These are phyloP conservation scores for Perca fluviatilis DNA, from an alignment of 2,113 vertebrate genomes.

Conservation along the genomic window DNA sequence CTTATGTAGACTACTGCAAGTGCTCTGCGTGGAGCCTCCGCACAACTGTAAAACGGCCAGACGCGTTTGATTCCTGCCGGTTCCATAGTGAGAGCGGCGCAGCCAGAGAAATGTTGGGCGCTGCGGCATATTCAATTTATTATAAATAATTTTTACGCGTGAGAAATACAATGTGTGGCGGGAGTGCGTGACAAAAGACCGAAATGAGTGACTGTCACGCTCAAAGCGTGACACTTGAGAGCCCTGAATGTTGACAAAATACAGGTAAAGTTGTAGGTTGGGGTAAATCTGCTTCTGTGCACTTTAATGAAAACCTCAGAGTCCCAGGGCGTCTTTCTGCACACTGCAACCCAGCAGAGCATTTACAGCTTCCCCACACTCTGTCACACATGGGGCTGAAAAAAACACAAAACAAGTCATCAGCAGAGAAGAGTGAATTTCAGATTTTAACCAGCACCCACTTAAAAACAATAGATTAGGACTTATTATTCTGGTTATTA, in stretches of 20 bases:
- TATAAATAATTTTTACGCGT: too few relatives aligned
- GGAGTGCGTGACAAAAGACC: too few relatives aligned
- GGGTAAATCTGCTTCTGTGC: background rate
- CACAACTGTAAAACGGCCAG: too few relatives aligned
- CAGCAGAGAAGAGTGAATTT: background rate
- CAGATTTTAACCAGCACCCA: background rate
- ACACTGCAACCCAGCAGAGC: conserved; percentile 58
- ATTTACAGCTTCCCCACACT: conserved; percentile 75
- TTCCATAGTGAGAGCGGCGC: too few relatives aligned
- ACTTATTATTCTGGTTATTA: conserved; percentile 27
- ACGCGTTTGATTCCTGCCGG: too few relatives aligned
- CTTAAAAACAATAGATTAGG: background rate
- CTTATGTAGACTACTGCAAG: too few relatives aligned
- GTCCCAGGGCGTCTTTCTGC: conserved; percentile 56
- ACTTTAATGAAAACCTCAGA: background rate
- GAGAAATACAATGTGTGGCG: too few relatives aligned
- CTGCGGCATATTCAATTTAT: too few relatives aligned
- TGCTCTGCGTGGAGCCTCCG: too few relatives aligned
- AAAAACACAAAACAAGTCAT: background rate
- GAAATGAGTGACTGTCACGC: too few relatives aligned
- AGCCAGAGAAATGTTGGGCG: too few relatives aligned
- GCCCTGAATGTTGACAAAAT: background rate
- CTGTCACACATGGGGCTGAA: conserved; percentile 52
- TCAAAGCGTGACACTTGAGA: too few relatives aligned
- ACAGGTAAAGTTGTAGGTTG: background rate